Evolutionary conservation across 2,113 vertebrate genomes (phyloP), one percentile per base, ranked within the genome.

Genomic region (Tamias sibiricus): DNA sequence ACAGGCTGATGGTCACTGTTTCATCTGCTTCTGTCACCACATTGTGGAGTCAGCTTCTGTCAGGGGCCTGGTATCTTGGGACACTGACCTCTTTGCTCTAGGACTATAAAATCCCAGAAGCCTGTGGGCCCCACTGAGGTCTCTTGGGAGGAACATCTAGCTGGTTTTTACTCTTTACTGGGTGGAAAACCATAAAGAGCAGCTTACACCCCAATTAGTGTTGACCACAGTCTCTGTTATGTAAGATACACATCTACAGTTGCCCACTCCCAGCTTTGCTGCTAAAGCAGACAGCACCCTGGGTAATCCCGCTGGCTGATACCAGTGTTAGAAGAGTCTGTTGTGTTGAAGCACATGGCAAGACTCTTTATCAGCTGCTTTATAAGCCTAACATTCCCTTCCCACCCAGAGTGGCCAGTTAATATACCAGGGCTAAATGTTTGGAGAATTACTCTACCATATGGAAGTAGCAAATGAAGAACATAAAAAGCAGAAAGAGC

Each of bases 391-490:
- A 42, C 52, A 54, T 81, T 96, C 84, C 74, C 94, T 97, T 95
- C 87, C 97, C 62, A 90, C 47, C 20, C 54, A 84, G 59, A 95
- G 57, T 14, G 94, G 57, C 95, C 84, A 94, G 71, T 87, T 82
- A 95, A 24, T 30, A 91, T 13, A 54, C 2, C 83, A 79, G 24
- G 8, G 54, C 84, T 68, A 52, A 89, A 72, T 66, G n/a, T 20
- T 96, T 77, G 54, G 69, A 97, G 69, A 57, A 98, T 49, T 91
- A 64, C n/a, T 84, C 59, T 32, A 20, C 94, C 84, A 88, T 93
- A 49, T 96, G 68, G 37, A 97, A 84, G 26, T 8, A 96, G 71
- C 40, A 97, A 95, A 95, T 37, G 47, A 88, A 89, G 76, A 97
- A 42, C 59, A 95, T 68, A 76, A 79, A 94, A 90, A 87, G 54